Percentiles rank a stretch among this genome's conserved stretches.
phyloP scores from a whole-genome alignment of 2,888 invertebrate species.

The Ceramica pisi region DNA sequence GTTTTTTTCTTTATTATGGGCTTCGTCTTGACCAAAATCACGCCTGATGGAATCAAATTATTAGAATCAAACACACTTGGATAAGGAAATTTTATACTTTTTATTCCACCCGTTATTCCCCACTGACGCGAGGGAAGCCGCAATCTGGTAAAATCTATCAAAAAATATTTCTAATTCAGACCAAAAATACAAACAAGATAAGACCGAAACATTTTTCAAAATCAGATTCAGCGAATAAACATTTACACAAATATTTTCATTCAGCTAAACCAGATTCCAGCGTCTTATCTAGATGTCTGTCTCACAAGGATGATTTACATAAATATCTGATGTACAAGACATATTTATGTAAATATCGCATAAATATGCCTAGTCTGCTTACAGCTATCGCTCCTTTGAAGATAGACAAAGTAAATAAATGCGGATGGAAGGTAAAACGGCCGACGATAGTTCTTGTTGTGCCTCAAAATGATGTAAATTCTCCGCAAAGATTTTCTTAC shows the following conservation, averaged over 20 bases:
- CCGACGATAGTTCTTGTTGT: neutral
- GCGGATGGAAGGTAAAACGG: conserved; percentile 31
- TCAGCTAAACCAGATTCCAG: conserved; percentile 25
- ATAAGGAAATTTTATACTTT: too few species aligned
- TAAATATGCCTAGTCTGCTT: conserved; percentile 32
- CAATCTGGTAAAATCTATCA: neutral
- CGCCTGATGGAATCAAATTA: too few species aligned
- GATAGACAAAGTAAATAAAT: conserved; percentile 30
- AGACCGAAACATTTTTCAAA: neutral
- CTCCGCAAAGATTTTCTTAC: neutral
- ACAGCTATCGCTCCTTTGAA: conserved; percentile 11
- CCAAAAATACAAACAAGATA: neutral
- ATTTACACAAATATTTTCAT: conserved; percentile 47
- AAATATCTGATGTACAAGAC: conserved; percentile 53
- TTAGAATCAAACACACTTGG: neutral
- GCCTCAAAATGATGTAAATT: conserved; percentile 35
- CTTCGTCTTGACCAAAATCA: too few species aligned
- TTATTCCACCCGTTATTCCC: too few species aligned
- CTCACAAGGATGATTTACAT: conserved; percentile 59
- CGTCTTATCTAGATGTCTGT: conserved; percentile 53
- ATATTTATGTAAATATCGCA: conserved; percentile 57
- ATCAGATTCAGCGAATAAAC: conserved; percentile 39
- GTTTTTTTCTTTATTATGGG: too few species aligned
- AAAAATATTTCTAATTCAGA: neutral
- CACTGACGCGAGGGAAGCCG: too few species aligned